These are phyloP conservation scores for Chiridota heheva DNA, from an alignment of 35 echinoderm and acorn worm species.

Conservation along the genomic window DNA sequence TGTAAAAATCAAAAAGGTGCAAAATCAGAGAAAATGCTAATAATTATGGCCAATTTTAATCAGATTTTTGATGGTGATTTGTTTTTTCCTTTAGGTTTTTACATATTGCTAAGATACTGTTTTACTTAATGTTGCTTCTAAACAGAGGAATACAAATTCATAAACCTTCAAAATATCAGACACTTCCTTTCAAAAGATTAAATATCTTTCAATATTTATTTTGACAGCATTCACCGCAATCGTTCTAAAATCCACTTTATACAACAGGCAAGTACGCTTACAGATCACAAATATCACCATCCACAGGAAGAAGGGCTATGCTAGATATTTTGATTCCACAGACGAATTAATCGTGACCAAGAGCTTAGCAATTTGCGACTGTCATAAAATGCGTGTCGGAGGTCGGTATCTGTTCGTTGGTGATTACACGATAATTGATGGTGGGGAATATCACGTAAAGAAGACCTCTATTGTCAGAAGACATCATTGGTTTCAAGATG, in stretches of 20 bases:
- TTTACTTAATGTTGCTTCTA: neutral
- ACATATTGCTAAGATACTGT: neutral
- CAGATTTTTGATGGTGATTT: neutral
- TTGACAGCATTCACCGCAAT: conserved; percentile 51
- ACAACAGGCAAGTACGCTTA: conserved; percentile 39
- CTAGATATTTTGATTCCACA: conserved; percentile 9
- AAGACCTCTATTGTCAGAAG: conserved; percentile 34
- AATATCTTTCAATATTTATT: neutral
- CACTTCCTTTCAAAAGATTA: neutral
- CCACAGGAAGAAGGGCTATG: conserved; percentile 32
- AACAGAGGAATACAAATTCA: neutral
- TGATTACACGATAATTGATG: conserved; percentile 21
- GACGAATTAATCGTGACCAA: conserved; percentile 15
- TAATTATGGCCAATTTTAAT: neutral
- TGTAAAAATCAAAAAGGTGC: too few species aligned
- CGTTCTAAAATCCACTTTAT: conserved; percentile 11
- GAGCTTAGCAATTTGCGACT: conserved; percentile 30
- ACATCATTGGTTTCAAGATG: conserved; percentile 44
- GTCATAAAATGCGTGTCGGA: conserved; percentile 62
- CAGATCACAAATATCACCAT: conserved; percentile 13
- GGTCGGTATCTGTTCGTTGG: conserved; percentile 58
- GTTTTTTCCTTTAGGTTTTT: neutral
- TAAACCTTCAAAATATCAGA: neutral
- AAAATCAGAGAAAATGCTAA: neutral
- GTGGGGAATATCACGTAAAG: conserved; percentile 54